Base-by-base conservation (phyloP, 1,140 invertebrate species). In the Bemisia tabaci region DNA sequence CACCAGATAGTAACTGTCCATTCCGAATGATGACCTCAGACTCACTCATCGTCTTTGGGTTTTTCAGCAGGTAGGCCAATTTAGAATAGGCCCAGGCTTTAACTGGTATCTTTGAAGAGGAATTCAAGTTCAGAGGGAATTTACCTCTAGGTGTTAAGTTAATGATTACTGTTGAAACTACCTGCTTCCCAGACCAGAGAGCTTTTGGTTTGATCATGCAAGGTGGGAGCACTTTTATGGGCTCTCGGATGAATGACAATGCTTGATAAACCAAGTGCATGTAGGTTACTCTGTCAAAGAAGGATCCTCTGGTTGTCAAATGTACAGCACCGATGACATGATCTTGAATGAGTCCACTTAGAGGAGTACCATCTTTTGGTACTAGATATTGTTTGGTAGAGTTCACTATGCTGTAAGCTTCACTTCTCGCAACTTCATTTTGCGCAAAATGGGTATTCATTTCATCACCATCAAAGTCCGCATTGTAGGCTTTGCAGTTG, bases 381-480 rank as follows among this genome's bases (percentile, higher is more conserved):
- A 97, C 95, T 22, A 99, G 81, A 76, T 97, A 99, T 74, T 99
- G 95, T 75, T 89, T 87, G 59, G 82, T 82, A 0, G 94, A 92
- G 71, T 73, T 77, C 82, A 84, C 84, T 58, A 97, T 83, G 71
- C 86, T 84, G 67, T 90, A 88, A 2, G 87, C 93, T 81, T 99
- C 97, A 71, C 91, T 86, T 68, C 95, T 83, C 0, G 88, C 91
- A 1, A 97, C 76, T 81, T 97, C 91, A 78, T 90, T 94, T 79
- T 99, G 87, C 12, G 67, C 60, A 22, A 96, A 96, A 81, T 99
- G 97, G 0, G 89, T 90, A 78, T 99, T 99, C 93, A 99, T 97
- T 83, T 99, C 97, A 78, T 99, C 97, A 64, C 97, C 97, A 79
- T 99, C 97, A 82, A 99, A 99, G 84, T 99, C 97, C 70, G 96